phyloP scores from a whole-genome alignment of 2,888 invertebrate genomes.

The Trissoscelio sp. region DNA sequence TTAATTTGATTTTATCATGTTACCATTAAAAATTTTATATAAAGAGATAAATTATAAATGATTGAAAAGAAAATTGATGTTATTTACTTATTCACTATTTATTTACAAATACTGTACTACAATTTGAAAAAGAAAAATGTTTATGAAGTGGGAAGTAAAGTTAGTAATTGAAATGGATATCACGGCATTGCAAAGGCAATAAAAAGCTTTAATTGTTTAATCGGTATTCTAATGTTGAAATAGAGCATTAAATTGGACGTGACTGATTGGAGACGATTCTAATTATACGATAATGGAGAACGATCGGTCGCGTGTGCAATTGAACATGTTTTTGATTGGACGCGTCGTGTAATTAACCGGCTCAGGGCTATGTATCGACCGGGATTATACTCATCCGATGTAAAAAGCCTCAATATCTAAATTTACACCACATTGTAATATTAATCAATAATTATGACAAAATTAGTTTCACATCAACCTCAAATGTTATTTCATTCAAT shows the following conservation, averaged over 20 bases:
- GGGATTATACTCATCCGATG: conserved; percentile 10
- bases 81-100: no score
- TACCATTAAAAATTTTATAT: no score
- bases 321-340: conserved; percentile 57
- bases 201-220: conserved; percentile 23
- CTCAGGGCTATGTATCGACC: conserved; percentile 39
- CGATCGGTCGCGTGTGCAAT: conserved; percentile 50
- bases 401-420: conserved; percentile 29
- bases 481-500: no score
- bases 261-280: conserved; percentile 53
- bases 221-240: conserved; percentile 25
- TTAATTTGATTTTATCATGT: no score
- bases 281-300: conserved; percentile 52
- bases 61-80: no score
- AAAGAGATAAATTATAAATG: no score
- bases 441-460: background rate
- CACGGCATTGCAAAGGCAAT: background rate
- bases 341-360: conserved; percentile 48
- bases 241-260: conserved; percentile 40
- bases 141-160: background rate
- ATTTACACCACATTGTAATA: conserved; percentile 7
- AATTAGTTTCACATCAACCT: no score
- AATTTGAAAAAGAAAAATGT: background rate
- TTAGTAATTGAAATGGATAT: background rate
- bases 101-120: no score